Evolutionary conservation across 2,113 vertebrate species (phyloP).

Genomic region (Epinephelus cyanopodus): DNA sequence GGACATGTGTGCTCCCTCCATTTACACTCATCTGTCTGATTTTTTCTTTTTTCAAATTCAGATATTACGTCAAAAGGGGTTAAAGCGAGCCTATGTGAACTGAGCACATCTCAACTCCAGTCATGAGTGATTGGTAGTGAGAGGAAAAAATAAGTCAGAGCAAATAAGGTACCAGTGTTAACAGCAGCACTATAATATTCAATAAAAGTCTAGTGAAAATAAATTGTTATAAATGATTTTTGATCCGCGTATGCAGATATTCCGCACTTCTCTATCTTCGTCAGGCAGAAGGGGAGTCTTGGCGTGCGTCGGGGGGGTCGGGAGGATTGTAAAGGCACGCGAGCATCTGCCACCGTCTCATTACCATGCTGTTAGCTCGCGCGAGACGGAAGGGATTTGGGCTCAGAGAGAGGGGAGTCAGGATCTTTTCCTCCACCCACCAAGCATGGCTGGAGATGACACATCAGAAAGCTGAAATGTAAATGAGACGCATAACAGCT

Average conservation of each 20-base stretch:
- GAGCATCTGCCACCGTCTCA: slow-evolving; percentile 94
- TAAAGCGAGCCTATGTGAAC: not conserved
- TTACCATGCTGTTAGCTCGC: slow-evolving; percentile 92
- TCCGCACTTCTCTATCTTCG: slow-evolving; percentile 4
- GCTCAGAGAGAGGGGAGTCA: slow-evolving; percentile 16
- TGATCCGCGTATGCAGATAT: not conserved
- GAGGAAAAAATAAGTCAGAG: not conserved
- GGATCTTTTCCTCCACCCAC: slow-evolving; percentile 15
- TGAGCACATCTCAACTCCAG: not conserved
- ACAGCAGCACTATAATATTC: not conserved
- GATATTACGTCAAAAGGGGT: not conserved
- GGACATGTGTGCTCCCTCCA: not conserved
- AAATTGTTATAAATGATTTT: not conserved
- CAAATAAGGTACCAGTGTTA: not conserved
- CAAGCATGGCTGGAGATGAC: slow-evolving; percentile 13
- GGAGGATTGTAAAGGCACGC: slow-evolving; percentile 95
- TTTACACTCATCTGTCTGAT: not conserved
- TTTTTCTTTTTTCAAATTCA: not conserved
- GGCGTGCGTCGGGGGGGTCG: slow-evolving; percentile 84
- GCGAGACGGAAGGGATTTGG: slow-evolving; percentile 74
- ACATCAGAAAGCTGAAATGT: not conserved
- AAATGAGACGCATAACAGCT: slow-evolving; percentile 15
- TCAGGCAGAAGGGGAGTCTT: slow-evolving; percentile 66
- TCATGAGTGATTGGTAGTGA: no score
- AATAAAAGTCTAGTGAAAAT: not conserved